These are phyloP conservation scores for Thaleichthys pacificus DNA, from an alignment of 2,797 vertebrate species.

Conservation along the genomic window DNA sequence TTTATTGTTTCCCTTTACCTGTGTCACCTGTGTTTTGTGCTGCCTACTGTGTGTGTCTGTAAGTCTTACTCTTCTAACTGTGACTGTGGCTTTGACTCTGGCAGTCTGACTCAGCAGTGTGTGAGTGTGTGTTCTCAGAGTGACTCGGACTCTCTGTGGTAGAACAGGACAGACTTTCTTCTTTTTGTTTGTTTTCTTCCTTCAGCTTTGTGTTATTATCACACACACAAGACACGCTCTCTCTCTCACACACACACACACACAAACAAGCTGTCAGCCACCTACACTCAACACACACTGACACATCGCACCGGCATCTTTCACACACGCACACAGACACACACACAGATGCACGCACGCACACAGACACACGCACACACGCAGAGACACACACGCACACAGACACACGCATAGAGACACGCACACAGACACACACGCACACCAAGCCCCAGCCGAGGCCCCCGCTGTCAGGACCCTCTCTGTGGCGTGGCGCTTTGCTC, in stretches of 20 bases:
- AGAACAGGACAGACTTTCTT: not conserved
- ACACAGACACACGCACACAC: not conserved
- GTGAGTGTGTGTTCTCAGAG: not conserved
- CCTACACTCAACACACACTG: no score
- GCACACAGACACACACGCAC: not conserved
- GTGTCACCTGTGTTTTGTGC: no score
- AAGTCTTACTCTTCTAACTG: no score
- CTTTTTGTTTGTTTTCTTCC: no score
- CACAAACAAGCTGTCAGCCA: no score
- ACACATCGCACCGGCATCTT: not conserved
- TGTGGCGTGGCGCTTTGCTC: not conserved
- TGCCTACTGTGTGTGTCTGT: no score
- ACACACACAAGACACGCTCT: no score
- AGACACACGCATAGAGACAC: constrained; percentile 8
- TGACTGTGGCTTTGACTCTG: not conserved
- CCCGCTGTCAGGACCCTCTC: not conserved
- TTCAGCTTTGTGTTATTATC: no score
- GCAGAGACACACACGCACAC: not conserved
- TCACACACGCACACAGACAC: not conserved
- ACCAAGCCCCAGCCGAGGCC: not conserved
- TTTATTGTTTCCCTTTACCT: no score
- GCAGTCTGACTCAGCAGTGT: not conserved
- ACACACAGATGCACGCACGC: constrained; percentile 1
- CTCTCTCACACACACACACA: no score
- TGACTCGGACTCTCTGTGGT: not conserved